A percentile compares a stretch with the other conserved stretches of the same genome.
Evolutionary conservation across 1,140 invertebrate genomes (phyloP).

Genomic region (Drosophila elegans): DNA sequence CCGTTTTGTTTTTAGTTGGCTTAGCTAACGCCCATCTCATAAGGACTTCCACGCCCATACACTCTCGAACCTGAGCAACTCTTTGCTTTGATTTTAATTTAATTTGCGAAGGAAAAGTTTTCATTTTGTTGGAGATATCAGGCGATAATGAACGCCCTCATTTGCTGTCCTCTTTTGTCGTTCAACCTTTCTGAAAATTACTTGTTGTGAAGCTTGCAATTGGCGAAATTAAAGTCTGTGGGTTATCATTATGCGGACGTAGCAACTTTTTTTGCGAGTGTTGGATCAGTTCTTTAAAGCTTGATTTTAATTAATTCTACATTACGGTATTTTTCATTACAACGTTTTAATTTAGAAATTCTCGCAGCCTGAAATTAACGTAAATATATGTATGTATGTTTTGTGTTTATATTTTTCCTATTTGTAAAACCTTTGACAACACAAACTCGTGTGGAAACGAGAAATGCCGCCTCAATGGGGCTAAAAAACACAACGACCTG

Average conservation of each 20-base stretch:
- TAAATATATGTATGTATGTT: conserved; percentile 3
- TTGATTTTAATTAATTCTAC: conserved; percentile 6
- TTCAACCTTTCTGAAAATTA: neutral
- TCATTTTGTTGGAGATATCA: conserved; percentile 20
- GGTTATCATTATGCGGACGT: conserved; percentile 9
- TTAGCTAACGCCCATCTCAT: conserved; percentile 33
- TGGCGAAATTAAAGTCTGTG: conserved; percentile 43
- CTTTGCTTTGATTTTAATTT: conserved; percentile 61
- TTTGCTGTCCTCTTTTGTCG: conserved; percentile 1
- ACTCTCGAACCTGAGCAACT: conserved; percentile 10
- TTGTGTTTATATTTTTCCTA: conserved; percentile 12
- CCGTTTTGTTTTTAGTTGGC: conserved; percentile 43
- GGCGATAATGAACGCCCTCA: conserved; percentile 28
- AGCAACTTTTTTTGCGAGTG: neutral
- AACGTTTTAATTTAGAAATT: neutral
- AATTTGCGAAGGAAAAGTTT: conserved; percentile 59
- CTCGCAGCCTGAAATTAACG: neutral
- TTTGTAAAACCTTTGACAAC: conserved; percentile 24
- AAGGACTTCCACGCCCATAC: conserved; percentile 5
- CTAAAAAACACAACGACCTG: conserved; percentile 60
- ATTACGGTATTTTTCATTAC: neutral
- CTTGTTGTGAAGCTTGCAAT: conserved; percentile 25
- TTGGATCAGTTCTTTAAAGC: neutral
- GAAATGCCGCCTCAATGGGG: conserved; percentile 30
- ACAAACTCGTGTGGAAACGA: neutral